These are phyloP conservation scores for Silurus aristotelis DNA, from an alignment of 2,797 vertebrate species.

Conservation along the genomic window DNA sequence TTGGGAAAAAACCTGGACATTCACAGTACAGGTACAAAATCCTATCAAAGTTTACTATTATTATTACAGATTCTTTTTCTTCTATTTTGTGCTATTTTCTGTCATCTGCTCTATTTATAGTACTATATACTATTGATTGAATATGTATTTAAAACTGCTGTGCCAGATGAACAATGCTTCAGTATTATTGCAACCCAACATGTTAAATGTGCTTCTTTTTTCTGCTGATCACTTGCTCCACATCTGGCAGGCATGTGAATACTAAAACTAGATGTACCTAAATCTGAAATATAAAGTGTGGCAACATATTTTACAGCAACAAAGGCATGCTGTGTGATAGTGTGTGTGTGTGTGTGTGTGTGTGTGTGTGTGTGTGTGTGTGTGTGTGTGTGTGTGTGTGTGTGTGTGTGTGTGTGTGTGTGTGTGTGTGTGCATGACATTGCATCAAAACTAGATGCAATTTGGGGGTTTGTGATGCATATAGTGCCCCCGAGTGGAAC, in stretches of 20 bases:
- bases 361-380: slow-evolving; percentile 24
- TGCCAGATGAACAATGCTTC: slow-evolving; percentile 37
- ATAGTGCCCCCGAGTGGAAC: slow-evolving; percentile 42
- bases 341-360: slow-evolving; percentile 31
- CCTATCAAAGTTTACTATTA: background rate
- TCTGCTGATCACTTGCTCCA: slow-evolving; percentile 18
- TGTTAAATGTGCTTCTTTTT: slow-evolving; percentile 34
- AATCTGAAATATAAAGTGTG: background rate
- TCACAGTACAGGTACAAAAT: background rate
- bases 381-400: slow-evolving; percentile 11
- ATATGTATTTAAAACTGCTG: slow-evolving; percentile 50
- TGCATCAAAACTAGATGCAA: slow-evolving; percentile 33
- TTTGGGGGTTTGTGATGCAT: slow-evolving; percentile 21
- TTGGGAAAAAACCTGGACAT: background rate
- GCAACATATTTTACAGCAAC: slow-evolving; percentile 16
- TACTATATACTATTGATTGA: slow-evolving; percentile 26
- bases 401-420: too few relatives aligned
- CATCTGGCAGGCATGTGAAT: slow-evolving; percentile 29
- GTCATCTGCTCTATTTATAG: slow-evolving; percentile 2
- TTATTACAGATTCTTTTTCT: background rate
- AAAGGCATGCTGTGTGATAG: slow-evolving; percentile 35
- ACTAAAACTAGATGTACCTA: slow-evolving; percentile 30
- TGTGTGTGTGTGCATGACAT: too few relatives aligned
- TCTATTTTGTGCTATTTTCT: background rate
- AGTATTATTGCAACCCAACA: slow-evolving; percentile 44